Conservation (phyloP, 30 jellyfish, hydroid and myxozoan species). For the Aurelia aurita region DNA sequence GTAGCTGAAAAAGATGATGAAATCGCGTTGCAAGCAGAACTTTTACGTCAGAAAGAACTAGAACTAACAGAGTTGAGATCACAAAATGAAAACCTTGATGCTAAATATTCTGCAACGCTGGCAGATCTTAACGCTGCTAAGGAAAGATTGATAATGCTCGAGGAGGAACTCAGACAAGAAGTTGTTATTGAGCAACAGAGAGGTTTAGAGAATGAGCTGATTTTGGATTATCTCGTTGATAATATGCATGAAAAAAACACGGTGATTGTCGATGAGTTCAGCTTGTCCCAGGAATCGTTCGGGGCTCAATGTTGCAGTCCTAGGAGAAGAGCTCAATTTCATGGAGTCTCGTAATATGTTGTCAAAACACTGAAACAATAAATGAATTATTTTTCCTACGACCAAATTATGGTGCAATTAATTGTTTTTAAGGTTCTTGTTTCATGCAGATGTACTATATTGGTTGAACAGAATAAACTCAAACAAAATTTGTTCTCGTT, state of each 20-base stretch:
- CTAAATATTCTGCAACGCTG: not conserved
- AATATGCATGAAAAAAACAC: not conserved
- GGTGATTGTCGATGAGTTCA: no score
- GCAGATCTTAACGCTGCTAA: not conserved
- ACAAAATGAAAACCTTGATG: not conserved
- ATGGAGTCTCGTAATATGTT: no score
- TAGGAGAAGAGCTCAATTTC: no score
- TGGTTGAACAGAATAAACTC: no score
- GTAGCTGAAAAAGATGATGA: slow-evolving; percentile 19
- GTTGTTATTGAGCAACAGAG: slow-evolving; percentile 7
- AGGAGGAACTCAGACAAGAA: slow-evolving; percentile 26
- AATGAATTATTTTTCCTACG: no score
- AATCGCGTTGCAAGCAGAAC: slow-evolving; percentile 12
- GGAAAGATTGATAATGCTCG: not conserved
- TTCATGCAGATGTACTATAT: no score
- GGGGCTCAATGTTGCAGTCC: no score
- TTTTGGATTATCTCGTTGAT: not conserved
- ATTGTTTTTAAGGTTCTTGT: no score
- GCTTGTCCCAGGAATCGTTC: no score
- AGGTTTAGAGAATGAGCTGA: slow-evolving; percentile 10
- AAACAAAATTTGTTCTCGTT: no score
- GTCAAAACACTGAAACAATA: no score
- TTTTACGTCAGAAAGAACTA: not conserved
- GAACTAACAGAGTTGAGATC: slow-evolving; percentile 10
- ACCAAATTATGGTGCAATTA: no score